A percentile compares a stretch with the other conserved stretches of the same genome.
phyloP scores from a whole-genome alignment of 2,888 invertebrate genomes.

The Melieria picta region DNA sequence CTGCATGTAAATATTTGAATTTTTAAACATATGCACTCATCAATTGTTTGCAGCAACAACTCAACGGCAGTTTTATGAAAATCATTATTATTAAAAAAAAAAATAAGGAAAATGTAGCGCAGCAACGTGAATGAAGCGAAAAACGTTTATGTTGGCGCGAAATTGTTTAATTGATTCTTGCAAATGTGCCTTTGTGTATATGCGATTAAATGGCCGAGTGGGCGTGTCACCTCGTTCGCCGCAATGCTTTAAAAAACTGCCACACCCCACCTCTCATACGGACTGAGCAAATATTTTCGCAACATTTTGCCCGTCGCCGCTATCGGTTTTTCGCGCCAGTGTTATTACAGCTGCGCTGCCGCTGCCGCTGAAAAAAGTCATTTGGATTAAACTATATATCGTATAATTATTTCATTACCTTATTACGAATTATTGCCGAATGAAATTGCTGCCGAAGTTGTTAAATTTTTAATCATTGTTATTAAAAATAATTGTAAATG shows the following conservation, averaged over 20 bases:
- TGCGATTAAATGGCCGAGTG: neutral
- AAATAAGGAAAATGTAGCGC: neutral
- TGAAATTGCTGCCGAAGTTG: slow-evolving; percentile 52
- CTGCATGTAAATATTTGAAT: slow-evolving; percentile 53
- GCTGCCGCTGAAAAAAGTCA: slow-evolving; percentile 10
- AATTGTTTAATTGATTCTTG: slow-evolving; percentile 29
- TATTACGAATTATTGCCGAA: slow-evolving; percentile 49
- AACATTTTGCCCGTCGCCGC: neutral
- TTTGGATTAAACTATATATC: slow-evolving; percentile 47
- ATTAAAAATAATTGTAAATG: slow-evolving; percentile 33
- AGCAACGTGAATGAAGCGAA: neutral
- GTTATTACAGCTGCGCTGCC: neutral
- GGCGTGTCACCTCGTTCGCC: neutral
- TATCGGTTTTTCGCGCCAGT: too few relatives aligned
- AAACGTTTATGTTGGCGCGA: slow-evolving; percentile 21
- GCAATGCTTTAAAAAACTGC: neutral
- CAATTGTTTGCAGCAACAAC: neutral
- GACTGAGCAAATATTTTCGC: too few relatives aligned
- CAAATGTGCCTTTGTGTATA: neutral
- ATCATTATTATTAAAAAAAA: neutral
- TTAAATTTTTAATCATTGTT: slow-evolving; percentile 41
- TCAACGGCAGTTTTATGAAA: slow-evolving; percentile 13
- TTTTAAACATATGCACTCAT: slow-evolving; percentile 46
- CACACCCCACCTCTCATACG: too few relatives aligned
- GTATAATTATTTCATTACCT: slow-evolving; percentile 58